Evolutionary conservation across 2,888 invertebrate species (phyloP).

Genomic region (Desoria tigrina): DNA sequence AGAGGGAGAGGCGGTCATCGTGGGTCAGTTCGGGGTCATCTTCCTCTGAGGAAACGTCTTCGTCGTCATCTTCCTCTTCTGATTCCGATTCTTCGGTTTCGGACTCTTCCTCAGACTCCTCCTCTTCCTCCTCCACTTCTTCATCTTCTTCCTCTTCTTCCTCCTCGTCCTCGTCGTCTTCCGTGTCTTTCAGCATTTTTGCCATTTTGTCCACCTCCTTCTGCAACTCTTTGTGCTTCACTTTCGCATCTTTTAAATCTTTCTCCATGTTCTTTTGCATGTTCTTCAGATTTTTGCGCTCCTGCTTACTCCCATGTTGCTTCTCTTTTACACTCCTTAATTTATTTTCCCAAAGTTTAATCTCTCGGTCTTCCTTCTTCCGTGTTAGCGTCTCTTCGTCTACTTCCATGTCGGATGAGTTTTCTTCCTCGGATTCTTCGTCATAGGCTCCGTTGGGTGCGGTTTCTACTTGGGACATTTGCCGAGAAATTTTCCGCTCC

Average conservation of each 20-base stretch:
- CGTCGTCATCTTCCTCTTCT: conserved; percentile 59
- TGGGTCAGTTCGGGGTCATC: conserved; percentile 61
- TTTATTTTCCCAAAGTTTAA: conserved; percentile 66
- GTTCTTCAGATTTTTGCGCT: conserved; percentile 74
- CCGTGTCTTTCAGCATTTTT: conserved; percentile 77
- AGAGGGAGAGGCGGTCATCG: conserved; percentile 45
- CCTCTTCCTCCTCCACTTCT: conserved; percentile 42
- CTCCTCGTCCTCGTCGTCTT: conserved; percentile 58
- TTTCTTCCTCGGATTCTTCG: conserved; percentile 27
- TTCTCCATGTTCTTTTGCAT: conserved; percentile 79
- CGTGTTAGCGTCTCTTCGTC: conserved; percentile 63
- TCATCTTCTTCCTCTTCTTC: conserved; percentile 45
- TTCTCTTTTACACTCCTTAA: conserved; percentile 64
- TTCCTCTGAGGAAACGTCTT: conserved; percentile 54
- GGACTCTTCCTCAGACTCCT: conserved; percentile 56
- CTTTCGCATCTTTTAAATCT: conserved; percentile 68
- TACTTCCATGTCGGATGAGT: conserved; percentile 59
- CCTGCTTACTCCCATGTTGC: conserved; percentile 72
- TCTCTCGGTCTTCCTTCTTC: conserved; percentile 66
- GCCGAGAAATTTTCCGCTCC: conserved; percentile 42
- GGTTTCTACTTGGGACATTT: conserved; percentile 61
- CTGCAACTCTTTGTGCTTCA: conserved; percentile 49
- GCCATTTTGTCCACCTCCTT: conserved; percentile 69
- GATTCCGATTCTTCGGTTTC: conserved; percentile 59
- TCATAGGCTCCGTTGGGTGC: conserved; percentile 60